Base-by-base conservation (phyloP, 2,797 vertebrate genomes). In the Typhlichthys eigenmanni region DNA sequence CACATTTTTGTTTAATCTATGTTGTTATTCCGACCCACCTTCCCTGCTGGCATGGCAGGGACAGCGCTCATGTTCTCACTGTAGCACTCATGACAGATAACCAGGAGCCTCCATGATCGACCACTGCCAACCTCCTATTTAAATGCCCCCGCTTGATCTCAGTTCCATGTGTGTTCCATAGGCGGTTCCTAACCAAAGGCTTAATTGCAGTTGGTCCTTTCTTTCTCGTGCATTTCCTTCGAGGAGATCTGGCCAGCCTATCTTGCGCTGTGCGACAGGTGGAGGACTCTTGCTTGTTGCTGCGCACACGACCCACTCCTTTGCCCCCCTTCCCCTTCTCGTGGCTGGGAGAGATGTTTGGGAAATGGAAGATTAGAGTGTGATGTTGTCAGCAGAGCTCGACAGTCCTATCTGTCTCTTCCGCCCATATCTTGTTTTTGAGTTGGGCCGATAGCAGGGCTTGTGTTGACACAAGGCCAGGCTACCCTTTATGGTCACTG, bases 291-390 rank as follows among this genome's bases (percentile, higher is more conserved):
- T 85, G 60, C 51, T 62, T 55, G 76, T 71, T 75, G 69, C 69
- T 56, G 80, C 13, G 65, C 60, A 34, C 68, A 64, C 90, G 91
- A 92, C 91, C 92, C 88, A 90, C 83, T 70, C 71, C 74, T 75
- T 74, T 74, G 60, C 71, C 64, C 49, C 64, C 58, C 72, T 69
- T 66, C 72, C 81, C 58, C 34, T 49, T 71, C 86, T 87, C 75
- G 81, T 91, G 87, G 90, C 76, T 53, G 60, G 72, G 14, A 5
- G 69, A 12, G 81, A 14, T 84, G 82, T 84, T 85, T 81, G 76
- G 80, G 75, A 85, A 88, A 87, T 85, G 77, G 50, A 74, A 88
- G 88, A 92, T 92, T 91, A 89, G 79, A 78, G 85, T 64, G 58
- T 67, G 66, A 84, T 77, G 75, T 74, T 71, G 74, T 64, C 70